These are phyloP conservation scores for Rhodophaea formosa DNA, from an alignment of 2,888 invertebrate genomes.

Conservation along the genomic window DNA sequence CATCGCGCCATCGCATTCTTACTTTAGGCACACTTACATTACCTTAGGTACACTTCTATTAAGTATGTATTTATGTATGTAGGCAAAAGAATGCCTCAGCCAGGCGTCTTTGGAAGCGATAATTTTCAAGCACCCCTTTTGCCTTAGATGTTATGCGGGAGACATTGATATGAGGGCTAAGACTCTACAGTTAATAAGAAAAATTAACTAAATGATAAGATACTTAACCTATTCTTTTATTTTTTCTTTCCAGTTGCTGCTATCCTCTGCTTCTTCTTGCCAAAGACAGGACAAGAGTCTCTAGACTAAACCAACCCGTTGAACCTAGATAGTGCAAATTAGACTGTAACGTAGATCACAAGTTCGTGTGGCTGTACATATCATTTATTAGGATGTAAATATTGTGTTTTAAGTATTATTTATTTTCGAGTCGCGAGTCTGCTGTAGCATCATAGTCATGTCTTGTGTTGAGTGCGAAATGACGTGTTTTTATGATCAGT, in stretches of 20 bases:
- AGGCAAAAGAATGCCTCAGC: too few species aligned
- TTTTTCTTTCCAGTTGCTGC: constrained; percentile 84
- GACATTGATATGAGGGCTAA: too few species aligned
- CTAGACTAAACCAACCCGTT: constrained; percentile 77
- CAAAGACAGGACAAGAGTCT: constrained; percentile 87
- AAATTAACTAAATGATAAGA: too few species aligned
- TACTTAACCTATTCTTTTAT: neutral
- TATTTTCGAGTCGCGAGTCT: constrained; percentile 34
- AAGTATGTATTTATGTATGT: too few species aligned
- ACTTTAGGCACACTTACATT: too few species aligned
- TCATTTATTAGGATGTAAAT: constrained; percentile 72
- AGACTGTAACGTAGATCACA: constrained; percentile 51
- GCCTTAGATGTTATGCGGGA: too few species aligned
- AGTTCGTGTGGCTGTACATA: constrained; percentile 66
- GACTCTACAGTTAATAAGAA: too few species aligned
- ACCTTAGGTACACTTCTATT: too few species aligned
- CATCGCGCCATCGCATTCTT: too few species aligned
- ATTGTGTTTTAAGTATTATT: constrained; percentile 71
- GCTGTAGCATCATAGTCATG: constrained; percentile 22
- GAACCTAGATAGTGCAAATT: constrained; percentile 60
- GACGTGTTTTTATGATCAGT: constrained; percentile 5
- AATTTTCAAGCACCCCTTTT: too few species aligned
- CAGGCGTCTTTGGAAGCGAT: too few species aligned
- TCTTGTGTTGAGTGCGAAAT: constrained; percentile 17
- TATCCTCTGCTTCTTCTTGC: constrained; percentile 86